Base-by-base conservation (phyloP, 2,113 vertebrate species). In the Andinoacara biseriatus region DNA sequence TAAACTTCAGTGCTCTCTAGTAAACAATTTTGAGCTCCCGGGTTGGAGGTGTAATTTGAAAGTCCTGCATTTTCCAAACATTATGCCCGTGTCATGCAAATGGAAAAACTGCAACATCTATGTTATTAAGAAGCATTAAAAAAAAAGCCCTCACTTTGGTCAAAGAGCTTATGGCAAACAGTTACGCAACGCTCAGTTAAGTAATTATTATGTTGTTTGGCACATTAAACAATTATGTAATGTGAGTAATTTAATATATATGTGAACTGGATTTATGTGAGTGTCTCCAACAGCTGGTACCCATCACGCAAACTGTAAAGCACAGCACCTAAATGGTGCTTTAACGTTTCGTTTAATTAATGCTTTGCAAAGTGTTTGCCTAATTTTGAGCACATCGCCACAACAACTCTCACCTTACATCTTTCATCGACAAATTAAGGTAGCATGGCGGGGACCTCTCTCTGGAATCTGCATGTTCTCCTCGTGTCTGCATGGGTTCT, bases 31-130 rank as follows among this genome's bases (percentile, higher is more conserved):
- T 10, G 46, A 83, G 40, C 49, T 57, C n/a, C 83, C 17, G 6
- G 59, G 56, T 69, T 60, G 69, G 80, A 77, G 59, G 22, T 83
- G 59, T 72, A 80, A 90, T 87, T 81, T 80, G 52, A 61, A n/a
- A 54, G 69, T 15, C 24, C 14, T 22, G 62, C 22, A 17, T 89
- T 89, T 87, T 29, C 79, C 24, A 75, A 83, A 86, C 69, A 59
- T 29, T 56, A 63, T 61, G 74, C 38, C 7, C 65, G 18, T 61
- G 74, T 85, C 67, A 74, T 69, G 67, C 72, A 62, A 67, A 18
- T 60, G 59, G 22, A 7, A 60, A 72, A 54, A 62, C 46, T 5
- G 46, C 72, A 83, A 81, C 76, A 15, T 1, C 31, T 60, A 84
- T 69, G 72, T 60, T 74, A 81, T 61, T 62, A n/a, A 85, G 69